These are phyloP conservation scores for Trachelus troglodyta DNA, from an alignment of 2,888 invertebrate genomes.

Conservation along the genomic window DNA sequence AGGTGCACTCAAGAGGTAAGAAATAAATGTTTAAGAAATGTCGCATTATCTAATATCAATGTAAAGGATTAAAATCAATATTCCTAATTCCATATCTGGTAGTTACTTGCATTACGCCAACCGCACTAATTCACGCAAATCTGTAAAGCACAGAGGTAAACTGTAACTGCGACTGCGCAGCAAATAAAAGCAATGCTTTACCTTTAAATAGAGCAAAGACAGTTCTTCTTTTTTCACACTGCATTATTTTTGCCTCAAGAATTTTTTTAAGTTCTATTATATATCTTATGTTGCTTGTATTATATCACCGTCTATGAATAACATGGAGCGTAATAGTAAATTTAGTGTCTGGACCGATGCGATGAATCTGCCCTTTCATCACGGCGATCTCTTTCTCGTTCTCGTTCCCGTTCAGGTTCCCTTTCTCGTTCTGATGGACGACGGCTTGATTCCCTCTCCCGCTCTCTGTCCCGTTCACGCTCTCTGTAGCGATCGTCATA, in stretches of 20 bases:
- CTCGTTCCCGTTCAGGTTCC: conserved; percentile 74
- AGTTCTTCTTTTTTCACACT: neutral
- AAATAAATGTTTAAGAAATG: too few relatives aligned
- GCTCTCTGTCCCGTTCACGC: conserved; percentile 74
- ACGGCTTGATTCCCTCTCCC: conserved; percentile 69
- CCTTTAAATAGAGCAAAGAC: conserved; percentile 11
- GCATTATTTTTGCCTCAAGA: too few relatives aligned
- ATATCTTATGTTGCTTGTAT: neutral
- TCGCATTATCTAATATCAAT: too few relatives aligned
- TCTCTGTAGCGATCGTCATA: conserved; percentile 90
- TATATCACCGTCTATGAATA: neutral
- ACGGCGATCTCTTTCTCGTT: conserved; percentile 75
- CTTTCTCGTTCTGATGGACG: conserved; percentile 71
- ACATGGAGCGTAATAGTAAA: neutral
- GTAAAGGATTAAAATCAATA: neutral
- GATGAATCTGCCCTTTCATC: conserved; percentile 71
- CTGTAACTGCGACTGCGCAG: conserved; percentile 2
- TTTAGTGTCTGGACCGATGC: conserved; percentile 77
- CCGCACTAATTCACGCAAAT: conserved; percentile 6
- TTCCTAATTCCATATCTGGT: neutral
- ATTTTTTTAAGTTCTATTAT: too few relatives aligned
- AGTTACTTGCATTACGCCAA: conserved; percentile 11
- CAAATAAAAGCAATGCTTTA: neutral
- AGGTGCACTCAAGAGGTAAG: too few relatives aligned
- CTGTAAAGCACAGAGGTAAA: conserved; percentile 12